Base-by-base conservation (phyloP, 2,888 invertebrate species). In the Erynnis tages region DNA sequence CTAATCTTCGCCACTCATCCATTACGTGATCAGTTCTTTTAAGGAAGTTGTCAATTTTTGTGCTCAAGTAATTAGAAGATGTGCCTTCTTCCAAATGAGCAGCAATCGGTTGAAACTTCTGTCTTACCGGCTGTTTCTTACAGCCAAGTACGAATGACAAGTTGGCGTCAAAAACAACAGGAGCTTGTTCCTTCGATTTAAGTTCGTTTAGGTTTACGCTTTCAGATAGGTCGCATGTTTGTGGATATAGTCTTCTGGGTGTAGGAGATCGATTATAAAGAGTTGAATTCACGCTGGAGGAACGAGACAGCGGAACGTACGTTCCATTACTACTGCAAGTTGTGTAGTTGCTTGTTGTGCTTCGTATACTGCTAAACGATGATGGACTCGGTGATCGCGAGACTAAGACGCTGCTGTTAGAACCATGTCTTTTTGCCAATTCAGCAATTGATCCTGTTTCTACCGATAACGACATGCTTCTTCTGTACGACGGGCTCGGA, bases 21-120 rank as follows among this genome's bases (percentile, higher is more conserved):
- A 95, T 95, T 0, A 96, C 93, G 77, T 96, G 96, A 79, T 97
- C 96, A 2, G 96, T 96, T 57, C 95, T 91, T 67, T 92, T 92
- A 23, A 97, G 83, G 67, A 97, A 97, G 69, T 93, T 94, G 49
- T 94, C 92, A 47, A 97, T 96, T 80, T 94, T 95, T 25, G 90
- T 91, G 21, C 93, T 92, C 11, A 97, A 84, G 61, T 93, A 93
- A 54, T 93, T 94, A 0, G 96, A 96, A 1, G 94, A 94, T 0
- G 96, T 96, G 40, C 93, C 91, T 27, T 94, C 92, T 71, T 95
- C 95, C 61, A 93, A 81, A 68, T 94, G 94, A 0, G 96, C 95
- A 1, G 96, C 95, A 4, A 93, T 87, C 0, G 96, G 93, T 47
- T 91, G 91, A 46, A 95, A 91, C 11, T 91, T 91, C 65, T 94